phyloP scores from a whole-genome alignment of 2,797 vertebrate genomes.

The Spinus pinus region DNA sequence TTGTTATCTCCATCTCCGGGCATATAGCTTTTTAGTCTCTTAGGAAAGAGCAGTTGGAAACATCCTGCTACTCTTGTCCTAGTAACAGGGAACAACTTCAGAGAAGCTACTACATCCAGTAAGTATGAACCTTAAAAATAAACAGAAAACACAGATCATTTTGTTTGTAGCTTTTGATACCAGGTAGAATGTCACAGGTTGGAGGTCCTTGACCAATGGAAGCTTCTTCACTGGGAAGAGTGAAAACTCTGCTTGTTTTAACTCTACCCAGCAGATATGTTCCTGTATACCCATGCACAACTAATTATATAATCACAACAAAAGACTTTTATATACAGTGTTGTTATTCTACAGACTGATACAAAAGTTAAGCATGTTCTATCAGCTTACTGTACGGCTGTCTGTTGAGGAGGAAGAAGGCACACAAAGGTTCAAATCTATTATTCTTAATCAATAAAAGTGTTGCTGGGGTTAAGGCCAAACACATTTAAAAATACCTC shows the following conservation, averaged over 20 bases:
- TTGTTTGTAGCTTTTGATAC: not conserved
- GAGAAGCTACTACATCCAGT: not conserved
- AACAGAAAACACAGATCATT: not conserved
- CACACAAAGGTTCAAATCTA: not conserved
- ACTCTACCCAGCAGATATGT: not conserved
- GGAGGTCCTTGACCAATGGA: accelerated
- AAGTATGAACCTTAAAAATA: not conserved
- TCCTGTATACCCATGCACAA: not conserved
- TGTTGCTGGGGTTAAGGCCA: not conserved
- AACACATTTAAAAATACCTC: not conserved
- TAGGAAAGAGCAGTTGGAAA: not conserved
- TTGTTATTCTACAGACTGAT: not conserved
- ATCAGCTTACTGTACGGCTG: not conserved
- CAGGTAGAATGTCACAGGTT: not conserved
- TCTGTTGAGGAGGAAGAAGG: not conserved
- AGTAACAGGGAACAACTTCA: not conserved
- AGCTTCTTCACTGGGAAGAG: not conserved
- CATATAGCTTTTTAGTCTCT: not conserved
- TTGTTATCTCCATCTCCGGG: accelerated
- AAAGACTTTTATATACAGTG: not conserved
- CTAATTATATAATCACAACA: not conserved
- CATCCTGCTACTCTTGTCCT: not conserved
- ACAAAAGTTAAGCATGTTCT: not conserved
- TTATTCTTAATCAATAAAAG: not conserved
- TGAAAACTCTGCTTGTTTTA: not conserved